phyloP scores from a whole-genome alignment of 2,113 vertebrate genomes.

The Semicossyphus pulcher region DNA sequence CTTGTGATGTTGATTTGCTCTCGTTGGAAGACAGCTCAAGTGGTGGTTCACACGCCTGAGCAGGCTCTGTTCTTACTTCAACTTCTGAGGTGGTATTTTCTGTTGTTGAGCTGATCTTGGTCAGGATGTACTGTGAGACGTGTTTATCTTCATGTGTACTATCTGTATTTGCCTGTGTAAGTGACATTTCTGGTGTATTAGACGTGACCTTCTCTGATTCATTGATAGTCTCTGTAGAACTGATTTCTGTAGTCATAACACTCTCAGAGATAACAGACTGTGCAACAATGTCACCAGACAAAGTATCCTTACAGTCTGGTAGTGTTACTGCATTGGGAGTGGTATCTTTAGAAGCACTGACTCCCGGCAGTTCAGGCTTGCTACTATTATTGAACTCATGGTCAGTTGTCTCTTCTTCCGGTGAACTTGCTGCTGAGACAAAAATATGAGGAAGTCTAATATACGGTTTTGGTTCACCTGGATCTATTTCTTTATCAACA shows the following conservation, averaged over 20 bases:
- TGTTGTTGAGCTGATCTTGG: constrained; percentile 16
- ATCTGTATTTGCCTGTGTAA: constrained; percentile 1
- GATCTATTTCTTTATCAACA: constrained; percentile 30
- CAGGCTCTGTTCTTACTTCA: constrained; percentile 19
- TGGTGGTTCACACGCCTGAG: neutral
- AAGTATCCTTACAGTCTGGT: constrained; percentile 27
- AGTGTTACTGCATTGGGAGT: neutral
- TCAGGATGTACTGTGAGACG: neutral
- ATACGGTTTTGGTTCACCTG: constrained; percentile 47
- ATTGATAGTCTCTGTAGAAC: neutral
- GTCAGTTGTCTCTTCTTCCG: constrained; percentile 73
- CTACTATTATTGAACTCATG: neutral
- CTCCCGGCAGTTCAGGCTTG: constrained; percentile 26
- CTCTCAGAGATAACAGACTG: constrained; percentile 15
- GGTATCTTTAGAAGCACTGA: constrained; percentile 17
- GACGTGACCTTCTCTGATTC: constrained; percentile 32
- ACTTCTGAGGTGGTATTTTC: neutral
- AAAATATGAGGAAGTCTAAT: constrained; percentile 77
- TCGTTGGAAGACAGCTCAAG: constrained; percentile 3
- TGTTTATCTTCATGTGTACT: constrained; percentile 9
- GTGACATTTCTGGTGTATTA: constrained; percentile 13
- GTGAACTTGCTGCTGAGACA: constrained; percentile 78
- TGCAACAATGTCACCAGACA: constrained; percentile 7
- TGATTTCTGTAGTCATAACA: constrained; percentile 3
- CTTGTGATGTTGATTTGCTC: neutral